A percentile compares a stretch with the other conserved stretches of the same genome.
These are phyloP conservation scores for Orchestes rusci DNA, from an alignment of 2,888 invertebrate species.

Conservation along the genomic window DNA sequence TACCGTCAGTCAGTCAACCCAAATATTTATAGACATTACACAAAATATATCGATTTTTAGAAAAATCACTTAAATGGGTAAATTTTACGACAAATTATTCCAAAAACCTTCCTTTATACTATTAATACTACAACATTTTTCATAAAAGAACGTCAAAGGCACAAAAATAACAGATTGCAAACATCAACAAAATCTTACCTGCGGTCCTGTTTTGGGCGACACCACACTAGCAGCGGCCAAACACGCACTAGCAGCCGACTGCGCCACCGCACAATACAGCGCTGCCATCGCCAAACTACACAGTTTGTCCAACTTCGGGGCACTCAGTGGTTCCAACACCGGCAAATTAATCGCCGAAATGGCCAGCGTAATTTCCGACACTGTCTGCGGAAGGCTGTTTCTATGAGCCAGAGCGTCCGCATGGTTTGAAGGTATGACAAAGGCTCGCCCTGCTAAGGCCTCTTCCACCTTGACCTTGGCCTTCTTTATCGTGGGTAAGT, in stretches of 20 bases:
- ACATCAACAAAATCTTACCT: no score
- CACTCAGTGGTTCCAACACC: slow-evolving; percentile 79
- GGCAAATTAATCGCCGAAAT: slow-evolving; percentile 79
- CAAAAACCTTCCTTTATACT: no score
- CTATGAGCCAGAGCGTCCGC: slow-evolving; percentile 63
- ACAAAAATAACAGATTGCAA: no score
- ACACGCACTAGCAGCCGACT: slow-evolving; percentile 54
- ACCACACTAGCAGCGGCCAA: slow-evolving; percentile 52
- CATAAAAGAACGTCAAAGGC: no score
- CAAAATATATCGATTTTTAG: no score
- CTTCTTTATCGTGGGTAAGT: slow-evolving; percentile 60
- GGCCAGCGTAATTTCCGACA: slow-evolving; percentile 78
- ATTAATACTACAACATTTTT: no score
- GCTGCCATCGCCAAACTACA: slow-evolving; percentile 78
- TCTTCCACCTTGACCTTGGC: slow-evolving; percentile 57
- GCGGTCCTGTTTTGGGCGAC: slow-evolving; percentile 50
- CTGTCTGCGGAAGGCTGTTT: slow-evolving; percentile 69
- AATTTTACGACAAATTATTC: no score
- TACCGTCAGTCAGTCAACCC: no score
- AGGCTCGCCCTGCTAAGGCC: slow-evolving; percentile 58
- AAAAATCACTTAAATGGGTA: no score
- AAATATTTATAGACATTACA: no score
- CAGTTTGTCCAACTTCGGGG: slow-evolving; percentile 73
- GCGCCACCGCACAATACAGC: slow-evolving; percentile 70
- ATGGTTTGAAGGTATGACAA: slow-evolving; percentile 59